Percentiles rank a stretch among this genome's conserved stretches.
Evolutionary conservation across 2,797 vertebrate species (phyloP).

Genomic region (Ciconia nigra): DNA sequence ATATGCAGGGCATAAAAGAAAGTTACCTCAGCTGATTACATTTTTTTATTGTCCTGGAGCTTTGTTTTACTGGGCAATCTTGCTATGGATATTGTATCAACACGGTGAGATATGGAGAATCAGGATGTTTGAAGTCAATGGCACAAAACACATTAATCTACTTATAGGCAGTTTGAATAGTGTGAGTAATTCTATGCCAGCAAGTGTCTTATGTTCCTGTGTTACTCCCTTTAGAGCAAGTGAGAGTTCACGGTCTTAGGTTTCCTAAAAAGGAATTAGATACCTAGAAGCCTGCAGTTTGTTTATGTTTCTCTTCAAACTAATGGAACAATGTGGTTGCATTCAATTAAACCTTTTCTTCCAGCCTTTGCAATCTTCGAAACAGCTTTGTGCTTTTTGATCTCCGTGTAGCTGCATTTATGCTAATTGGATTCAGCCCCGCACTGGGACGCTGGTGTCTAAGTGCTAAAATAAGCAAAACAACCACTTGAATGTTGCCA

Average conservation of each 20-base stretch:
- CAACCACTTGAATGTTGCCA: neutral
- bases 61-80: neutral
- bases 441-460: neutral
- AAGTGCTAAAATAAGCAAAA: constrained; percentile 50
- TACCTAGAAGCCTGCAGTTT: constrained; percentile 33
- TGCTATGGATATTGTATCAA: neutral
- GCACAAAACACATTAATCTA: neutral
- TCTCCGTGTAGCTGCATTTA: constrained; percentile 30
- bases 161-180: neutral
- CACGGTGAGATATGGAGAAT: neutral
- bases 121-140: neutral
- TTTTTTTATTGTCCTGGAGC: neutral
- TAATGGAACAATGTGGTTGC: neutral
- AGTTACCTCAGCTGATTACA: neutral
- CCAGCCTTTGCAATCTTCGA: constrained; percentile 17
- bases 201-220: neutral
- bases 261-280: constrained; percentile 19
- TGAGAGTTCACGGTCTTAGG: neutral
- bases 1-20: neutral
- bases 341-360: constrained; percentile 16
- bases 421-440: constrained; percentile 44
- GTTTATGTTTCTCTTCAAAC: constrained; percentile 47
- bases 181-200: neutral
- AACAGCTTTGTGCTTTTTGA: constrained; percentile 44
- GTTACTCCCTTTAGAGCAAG: neutral